Base-by-base conservation (phyloP, 1,140 invertebrate genomes). In the Rhynchophorus ferrugineus region DNA sequence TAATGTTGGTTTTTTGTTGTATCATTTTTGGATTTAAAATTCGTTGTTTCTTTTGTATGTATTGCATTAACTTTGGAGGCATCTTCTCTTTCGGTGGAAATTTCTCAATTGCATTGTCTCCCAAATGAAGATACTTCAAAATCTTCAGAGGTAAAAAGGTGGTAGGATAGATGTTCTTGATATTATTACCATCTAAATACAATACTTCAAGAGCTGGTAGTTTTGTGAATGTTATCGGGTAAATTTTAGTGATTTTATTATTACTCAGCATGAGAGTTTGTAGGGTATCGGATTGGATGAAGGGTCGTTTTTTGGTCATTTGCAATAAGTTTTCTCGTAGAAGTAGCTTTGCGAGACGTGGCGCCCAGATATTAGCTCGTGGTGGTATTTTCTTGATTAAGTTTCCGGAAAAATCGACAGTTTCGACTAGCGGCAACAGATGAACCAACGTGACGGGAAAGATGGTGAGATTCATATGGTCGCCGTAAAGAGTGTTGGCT, bases 51-150 rank as follows among this genome's bases (percentile, higher is more conserved):
- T 60, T 57, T 18, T 42, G 47, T 8, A 60, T 54, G 37, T 58
- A 60, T 19, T 41, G 33, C 8, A 22, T 35, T 8, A 62, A 44
- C 11, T 44, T 24, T 16, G 20, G 1, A 2, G 61, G 55, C 49
- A 62, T 58, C 1, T 6, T 14, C 2, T 44, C 22, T 44, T 54
- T 60, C 5, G 61, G 41, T 9, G 62, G 64, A 13, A 66, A 34
- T 18, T 47, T 16, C 16, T 29, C 35, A 13, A 66, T 44, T 16
- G 19, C 22, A 57, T 67, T 67, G 16, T 57, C 45, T 16, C 60
- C 63, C 18, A 67, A 48, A 61, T 67, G 58, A 14, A 67, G 49
- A 55, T 58, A 63, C 49, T 59, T 57, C 39, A 67, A 54, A 39
- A 56, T 50, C 17, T 34, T 44, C 29, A 64, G 19, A 9, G 51